These are phyloP conservation scores for Norana najaformis DNA, from an alignment of 2,888 invertebrate genomes.

Conservation along the genomic window DNA sequence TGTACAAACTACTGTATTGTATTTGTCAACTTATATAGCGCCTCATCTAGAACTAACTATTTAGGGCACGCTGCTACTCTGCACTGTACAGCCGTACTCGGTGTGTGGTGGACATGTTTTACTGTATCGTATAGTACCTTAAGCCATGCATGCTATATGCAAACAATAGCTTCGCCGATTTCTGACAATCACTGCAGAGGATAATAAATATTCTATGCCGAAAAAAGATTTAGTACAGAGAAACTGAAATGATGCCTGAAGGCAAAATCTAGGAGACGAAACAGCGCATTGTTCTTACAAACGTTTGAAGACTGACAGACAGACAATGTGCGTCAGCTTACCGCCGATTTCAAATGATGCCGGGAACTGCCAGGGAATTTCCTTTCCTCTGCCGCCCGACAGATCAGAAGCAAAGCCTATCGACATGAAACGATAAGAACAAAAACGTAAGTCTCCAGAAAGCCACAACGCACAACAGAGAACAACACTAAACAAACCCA, in stretches of 20 bases:
- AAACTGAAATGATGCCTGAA: not conserved
- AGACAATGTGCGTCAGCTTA: not conserved
- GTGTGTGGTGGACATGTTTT: not conserved
- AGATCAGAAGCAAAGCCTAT: slow-evolving; percentile 22
- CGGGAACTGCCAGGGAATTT: slow-evolving; percentile 10
- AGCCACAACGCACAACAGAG: not conserved
- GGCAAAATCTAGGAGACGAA: not conserved
- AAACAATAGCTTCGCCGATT: not conserved
- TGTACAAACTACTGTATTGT: no score
- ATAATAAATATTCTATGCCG: no score
- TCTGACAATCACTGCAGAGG: no score
- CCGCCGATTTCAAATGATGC: not conserved
- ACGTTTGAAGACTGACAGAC: not conserved
- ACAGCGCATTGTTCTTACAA: no score
- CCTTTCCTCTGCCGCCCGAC: not conserved
- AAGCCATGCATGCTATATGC: not conserved
- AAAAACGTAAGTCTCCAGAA: not conserved
- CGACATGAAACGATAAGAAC: not conserved
- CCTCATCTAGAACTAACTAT: no score
- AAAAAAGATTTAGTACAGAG: not conserved
- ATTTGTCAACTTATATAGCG: no score
- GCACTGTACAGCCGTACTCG: not conserved
- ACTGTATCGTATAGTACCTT: not conserved
- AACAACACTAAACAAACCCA: not conserved
- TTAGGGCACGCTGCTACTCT: not conserved